These are phyloP conservation scores for Nymphicus hollandicus DNA, from an alignment of 2,113 vertebrate genomes.

Conservation along the genomic window DNA sequence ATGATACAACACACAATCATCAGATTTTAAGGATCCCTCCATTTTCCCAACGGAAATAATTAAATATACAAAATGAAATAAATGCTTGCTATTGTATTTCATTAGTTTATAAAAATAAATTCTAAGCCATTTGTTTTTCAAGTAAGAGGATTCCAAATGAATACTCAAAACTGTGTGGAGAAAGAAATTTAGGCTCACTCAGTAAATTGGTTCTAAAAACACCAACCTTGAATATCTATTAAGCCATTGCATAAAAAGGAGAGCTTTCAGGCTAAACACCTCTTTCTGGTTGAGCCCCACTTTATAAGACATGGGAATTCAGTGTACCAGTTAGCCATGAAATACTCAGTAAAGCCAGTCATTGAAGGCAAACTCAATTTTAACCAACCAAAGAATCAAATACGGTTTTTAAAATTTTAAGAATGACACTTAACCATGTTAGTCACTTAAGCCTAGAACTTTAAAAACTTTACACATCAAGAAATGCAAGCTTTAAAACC, in stretches of 20 bases:
- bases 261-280: neutral
- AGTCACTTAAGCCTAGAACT: neutral
- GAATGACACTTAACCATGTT: neutral
- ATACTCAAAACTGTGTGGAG: neutral
- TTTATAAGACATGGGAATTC: neutral
- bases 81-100: neutral
- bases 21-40: neutral
- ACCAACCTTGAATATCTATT: fast-evolving
- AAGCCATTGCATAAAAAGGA: neutral
- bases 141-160: neutral
- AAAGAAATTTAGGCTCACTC: neutral
- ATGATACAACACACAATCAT: neutral
- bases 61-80: neutral
- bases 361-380: neutral
- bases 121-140: neutral
- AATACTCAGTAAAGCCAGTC: neutral
- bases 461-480: neutral
- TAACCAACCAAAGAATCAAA: neutral
- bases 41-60: neutral
- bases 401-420: neutral
- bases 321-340: neutral
- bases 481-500: neutral
- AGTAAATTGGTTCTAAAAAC: neutral
- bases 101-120: neutral
- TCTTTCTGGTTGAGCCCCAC: neutral